Conservation (phyloP, 1,140 invertebrate genomes). For the Drosophila orosa region DNA sequence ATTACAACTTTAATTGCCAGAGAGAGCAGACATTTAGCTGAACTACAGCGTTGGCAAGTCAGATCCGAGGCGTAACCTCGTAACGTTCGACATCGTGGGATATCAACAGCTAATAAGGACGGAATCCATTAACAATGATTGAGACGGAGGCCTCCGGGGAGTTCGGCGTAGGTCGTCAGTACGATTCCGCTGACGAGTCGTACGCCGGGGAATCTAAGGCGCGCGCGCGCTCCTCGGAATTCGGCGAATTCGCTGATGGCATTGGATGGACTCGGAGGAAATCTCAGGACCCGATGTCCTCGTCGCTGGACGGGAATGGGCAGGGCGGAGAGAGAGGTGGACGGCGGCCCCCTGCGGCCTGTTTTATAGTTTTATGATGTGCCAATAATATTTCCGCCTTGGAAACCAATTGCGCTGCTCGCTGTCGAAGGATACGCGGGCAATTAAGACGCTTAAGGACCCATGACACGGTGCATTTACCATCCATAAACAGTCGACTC, state of each 20-base stretch:
- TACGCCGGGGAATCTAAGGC: constrained; percentile 70
- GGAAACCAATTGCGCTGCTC: constrained; percentile 74
- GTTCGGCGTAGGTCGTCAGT: constrained; percentile 59
- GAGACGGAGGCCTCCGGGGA: constrained; percentile 54
- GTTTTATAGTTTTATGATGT: constrained; percentile 83
- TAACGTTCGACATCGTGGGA: constrained; percentile 13
- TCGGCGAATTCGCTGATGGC: constrained; percentile 70
- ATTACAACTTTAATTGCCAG: background rate
- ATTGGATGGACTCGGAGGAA: constrained; percentile 45
- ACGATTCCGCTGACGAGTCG: constrained; percentile 60
- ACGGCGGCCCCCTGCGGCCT: constrained; percentile 66
- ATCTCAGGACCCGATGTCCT: constrained; percentile 24
- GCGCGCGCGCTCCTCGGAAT: constrained; percentile 62
- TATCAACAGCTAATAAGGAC: constrained; percentile 70
- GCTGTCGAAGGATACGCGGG: constrained; percentile 71
- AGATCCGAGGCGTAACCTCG: background rate
- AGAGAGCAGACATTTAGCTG: background rate
- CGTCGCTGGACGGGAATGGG: constrained; percentile 15
- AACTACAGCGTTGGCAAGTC: background rate
- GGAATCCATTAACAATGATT: constrained; percentile 61
- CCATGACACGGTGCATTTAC: constrained; percentile 79
- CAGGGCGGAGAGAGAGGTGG: constrained; percentile 9
- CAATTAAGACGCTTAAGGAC: constrained; percentile 81
- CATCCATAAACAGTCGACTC: constrained; percentile 67
- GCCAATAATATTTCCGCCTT: constrained; percentile 83